Evolutionary conservation across 1,140 invertebrate species (phyloP).

Genomic region (Drosophila navojoa): DNA sequence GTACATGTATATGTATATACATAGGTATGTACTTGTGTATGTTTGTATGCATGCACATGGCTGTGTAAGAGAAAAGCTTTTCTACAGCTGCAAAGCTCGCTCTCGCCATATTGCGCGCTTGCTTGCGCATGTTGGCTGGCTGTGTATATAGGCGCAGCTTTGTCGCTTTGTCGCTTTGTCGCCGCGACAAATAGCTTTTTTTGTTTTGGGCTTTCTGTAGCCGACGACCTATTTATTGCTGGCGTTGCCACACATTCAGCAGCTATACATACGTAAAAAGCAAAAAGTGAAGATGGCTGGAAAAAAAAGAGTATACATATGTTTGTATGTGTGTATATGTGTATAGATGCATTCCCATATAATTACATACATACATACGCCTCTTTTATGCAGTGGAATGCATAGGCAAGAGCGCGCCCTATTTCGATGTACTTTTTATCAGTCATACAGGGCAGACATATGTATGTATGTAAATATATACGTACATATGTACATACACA

Average conservation of each 20-base stretch:
- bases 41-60: not conserved
- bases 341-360: not conserved
- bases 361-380: not conserved
- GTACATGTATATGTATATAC: conserved; percentile 29
- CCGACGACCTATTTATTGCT: conserved; percentile 49
- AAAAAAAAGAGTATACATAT: not conserved
- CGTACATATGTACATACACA: too few relatives aligned
- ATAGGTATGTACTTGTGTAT: not conserved
- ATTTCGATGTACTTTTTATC: conserved; percentile 6
- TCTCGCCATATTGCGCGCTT: not conserved
- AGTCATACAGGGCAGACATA: not conserved
- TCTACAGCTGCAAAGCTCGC: conserved; percentile 30
- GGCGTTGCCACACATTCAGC: conserved; percentile 17
- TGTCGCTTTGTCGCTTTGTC: conserved; percentile 37
- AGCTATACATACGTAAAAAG: conserved; percentile 16
- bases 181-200: conserved; percentile 47
- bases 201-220: conserved; percentile 6
- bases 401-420: not conserved
- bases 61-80: conserved; percentile 14
- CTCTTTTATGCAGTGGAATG: not conserved
- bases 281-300: not conserved
- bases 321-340: not conserved
- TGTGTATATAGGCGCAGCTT: too few relatives aligned
- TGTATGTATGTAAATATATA: not conserved
- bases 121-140: not conserved